A percentile compares a stretch with the other conserved stretches of the same genome.
Evolutionary conservation across 2,113 vertebrate species (phyloP).

Genomic region (Corydoras maculifer): DNA sequence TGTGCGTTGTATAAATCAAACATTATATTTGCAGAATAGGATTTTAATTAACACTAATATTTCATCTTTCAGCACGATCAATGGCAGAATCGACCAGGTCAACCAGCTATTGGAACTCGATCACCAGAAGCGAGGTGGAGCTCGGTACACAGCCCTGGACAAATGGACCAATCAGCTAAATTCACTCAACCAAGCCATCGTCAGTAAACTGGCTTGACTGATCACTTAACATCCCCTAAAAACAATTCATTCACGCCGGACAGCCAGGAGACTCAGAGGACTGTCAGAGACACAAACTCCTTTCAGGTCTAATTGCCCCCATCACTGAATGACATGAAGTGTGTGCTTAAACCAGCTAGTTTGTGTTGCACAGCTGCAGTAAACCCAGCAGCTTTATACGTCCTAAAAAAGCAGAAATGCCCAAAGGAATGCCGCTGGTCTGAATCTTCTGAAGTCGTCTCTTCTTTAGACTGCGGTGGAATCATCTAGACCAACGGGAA

Average conservation of each 20-base stretch:
- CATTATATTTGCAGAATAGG: too few relatives aligned
- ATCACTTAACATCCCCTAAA: neutral
- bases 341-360: conserved; percentile 35
- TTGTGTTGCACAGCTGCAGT: conserved; percentile 43
- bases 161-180: conserved; percentile 99
- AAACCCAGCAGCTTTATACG: conserved; percentile 36
- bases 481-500: too few relatives aligned
- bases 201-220: conserved; percentile 94
- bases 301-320: conserved; percentile 32
- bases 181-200: conserved; percentile 98
- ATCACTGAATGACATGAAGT: conserved; percentile 36
- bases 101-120: conserved; percentile 98
- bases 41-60: neutral
- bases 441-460: too few relatives aligned
- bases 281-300: conserved; percentile 42
- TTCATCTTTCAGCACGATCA: conserved; percentile 80
- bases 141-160: conserved; percentile 95
- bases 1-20: too few relatives aligned
- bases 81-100: conserved; percentile 85
- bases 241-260: conserved; percentile 17
- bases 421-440: too few relatives aligned
- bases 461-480: too few relatives aligned
- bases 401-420: conserved; percentile 16
- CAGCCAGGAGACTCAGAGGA: conserved; percentile 26
- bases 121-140: conserved; percentile 97